A percentile compares a stretch with the other conserved stretches of the same genome.
Conservation (phyloP, 2,113 vertebrate genomes). For the Dicaeum eximium region DNA sequence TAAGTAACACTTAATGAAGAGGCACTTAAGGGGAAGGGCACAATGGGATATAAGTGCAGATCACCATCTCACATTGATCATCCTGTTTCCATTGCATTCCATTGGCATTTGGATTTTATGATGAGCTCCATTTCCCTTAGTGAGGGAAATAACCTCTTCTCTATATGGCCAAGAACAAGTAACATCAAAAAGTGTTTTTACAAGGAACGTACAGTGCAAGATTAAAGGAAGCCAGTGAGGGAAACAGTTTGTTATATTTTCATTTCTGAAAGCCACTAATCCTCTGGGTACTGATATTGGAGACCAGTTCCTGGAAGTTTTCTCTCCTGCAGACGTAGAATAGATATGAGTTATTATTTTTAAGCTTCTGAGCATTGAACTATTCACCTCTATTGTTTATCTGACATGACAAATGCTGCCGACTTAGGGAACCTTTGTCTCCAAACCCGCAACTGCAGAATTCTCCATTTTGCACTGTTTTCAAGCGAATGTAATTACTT, state of each 20-base stretch:
- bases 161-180: slow-evolving; percentile 3
- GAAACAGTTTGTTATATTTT: slow-evolving; percentile 64
- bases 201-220: slow-evolving; percentile 2
- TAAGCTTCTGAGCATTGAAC: slow-evolving; percentile 64
- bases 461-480: slow-evolving; percentile 48
- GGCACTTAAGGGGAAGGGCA: neutral
- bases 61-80: slow-evolving; percentile 6
- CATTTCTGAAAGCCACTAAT: slow-evolving; percentile 66
- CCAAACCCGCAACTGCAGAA: slow-evolving; percentile 19
- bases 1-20: neutral
- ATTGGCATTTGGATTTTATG: neutral
- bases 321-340: slow-evolving; percentile 62
- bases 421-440: slow-evolving; percentile 56
- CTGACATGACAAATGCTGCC: slow-evolving; percentile 64
- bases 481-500: slow-evolving; percentile 20
- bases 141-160: slow-evolving; percentile 23
- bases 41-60: neutral
- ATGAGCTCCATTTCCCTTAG: slow-evolving; percentile 22
- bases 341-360: slow-evolving; percentile 68
- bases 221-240: slow-evolving; percentile 56
- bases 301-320: slow-evolving; percentile 61
- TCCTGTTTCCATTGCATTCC: slow-evolving; percentile 7
- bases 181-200: slow-evolving; percentile 52
- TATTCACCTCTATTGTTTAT: slow-evolving; percentile 66
- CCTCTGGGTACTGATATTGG: slow-evolving; percentile 62